Percentiles rank a stretch among this genome's conserved stretches.
Evolutionary conservation across 2,888 invertebrate genomes (phyloP).

Genomic region (Epinotia brunnichana): DNA sequence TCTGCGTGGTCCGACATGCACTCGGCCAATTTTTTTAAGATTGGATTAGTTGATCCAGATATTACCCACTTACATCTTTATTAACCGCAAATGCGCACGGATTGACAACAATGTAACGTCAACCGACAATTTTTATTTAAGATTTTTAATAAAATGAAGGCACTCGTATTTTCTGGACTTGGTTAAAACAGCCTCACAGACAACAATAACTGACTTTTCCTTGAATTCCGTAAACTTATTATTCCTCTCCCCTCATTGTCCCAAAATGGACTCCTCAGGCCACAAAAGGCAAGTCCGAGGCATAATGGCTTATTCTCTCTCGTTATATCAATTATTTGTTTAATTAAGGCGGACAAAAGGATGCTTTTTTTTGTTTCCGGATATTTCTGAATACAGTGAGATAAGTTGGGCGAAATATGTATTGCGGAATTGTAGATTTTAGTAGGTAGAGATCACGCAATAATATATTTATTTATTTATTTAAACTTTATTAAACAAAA

Average conservation of each 20-base stretch:
- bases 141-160: too few relatives aligned
- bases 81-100: too few relatives aligned
- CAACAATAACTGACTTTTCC: conserved; percentile 24
- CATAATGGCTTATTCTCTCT: conserved; percentile 57
- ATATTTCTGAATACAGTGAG: conserved; percentile 38
- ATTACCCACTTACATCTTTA: too few relatives aligned
- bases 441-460: not conserved
- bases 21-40: too few relatives aligned
- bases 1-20: too few relatives aligned
- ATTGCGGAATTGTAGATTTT: not conserved
- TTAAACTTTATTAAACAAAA: too few relatives aligned
- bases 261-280: conserved; percentile 34
- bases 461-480: too few relatives aligned
- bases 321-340: conserved; percentile 67
- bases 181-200: not conserved
- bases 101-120: too few relatives aligned
- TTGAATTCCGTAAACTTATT: conserved; percentile 35
- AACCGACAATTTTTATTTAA: too few relatives aligned
- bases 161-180: not conserved
- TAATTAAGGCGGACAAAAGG: conserved; percentile 65
- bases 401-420: conserved; percentile 34
- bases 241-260: conserved; percentile 32
- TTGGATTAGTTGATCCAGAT: too few relatives aligned
- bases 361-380: conserved; percentile 50
- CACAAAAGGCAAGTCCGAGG: conserved; percentile 38